Evolutionary conservation across 2,113 vertebrate genomes (phyloP).

Genomic region (Porphyrio hochstetteri): DNA sequence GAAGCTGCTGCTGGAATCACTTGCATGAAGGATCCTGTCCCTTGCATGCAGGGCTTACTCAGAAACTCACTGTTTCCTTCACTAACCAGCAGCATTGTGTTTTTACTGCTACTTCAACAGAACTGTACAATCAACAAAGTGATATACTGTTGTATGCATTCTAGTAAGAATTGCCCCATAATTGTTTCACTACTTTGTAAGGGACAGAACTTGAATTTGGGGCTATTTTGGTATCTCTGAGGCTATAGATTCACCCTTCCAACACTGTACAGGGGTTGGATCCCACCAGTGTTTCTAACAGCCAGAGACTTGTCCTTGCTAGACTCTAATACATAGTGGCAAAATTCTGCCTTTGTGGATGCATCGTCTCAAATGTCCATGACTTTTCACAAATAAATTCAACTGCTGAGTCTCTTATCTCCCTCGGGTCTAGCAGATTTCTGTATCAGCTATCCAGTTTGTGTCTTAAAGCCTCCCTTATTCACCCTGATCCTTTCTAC

Average conservation of each 20-base stretch:
- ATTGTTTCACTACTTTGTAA: background rate
- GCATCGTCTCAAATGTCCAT: background rate
- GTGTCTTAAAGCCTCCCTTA: background rate
- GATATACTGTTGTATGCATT: background rate
- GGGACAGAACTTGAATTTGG: background rate
- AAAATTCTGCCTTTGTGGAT: background rate
- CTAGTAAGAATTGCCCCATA: background rate
- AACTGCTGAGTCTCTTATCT: background rate
- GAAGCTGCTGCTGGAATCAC: background rate
- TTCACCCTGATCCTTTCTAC: background rate
- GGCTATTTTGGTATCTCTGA: background rate
- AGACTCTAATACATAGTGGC: background rate
- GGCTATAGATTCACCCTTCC: background rate
- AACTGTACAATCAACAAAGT: background rate
- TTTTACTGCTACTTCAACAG: background rate
- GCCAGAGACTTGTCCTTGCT: background rate
- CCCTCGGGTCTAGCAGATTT: background rate
- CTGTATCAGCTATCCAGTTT: background rate
- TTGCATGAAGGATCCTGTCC: background rate
- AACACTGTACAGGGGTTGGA: background rate
- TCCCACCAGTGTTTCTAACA: background rate
- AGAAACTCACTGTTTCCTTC: background rate
- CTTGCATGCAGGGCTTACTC: background rate
- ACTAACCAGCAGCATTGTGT: background rate
- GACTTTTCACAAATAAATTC: background rate